Evolutionary conservation across 2,888 invertebrate genomes (phyloP), one percentile per base, ranked within the genome.

Genomic region (Biston betularia): DNA sequence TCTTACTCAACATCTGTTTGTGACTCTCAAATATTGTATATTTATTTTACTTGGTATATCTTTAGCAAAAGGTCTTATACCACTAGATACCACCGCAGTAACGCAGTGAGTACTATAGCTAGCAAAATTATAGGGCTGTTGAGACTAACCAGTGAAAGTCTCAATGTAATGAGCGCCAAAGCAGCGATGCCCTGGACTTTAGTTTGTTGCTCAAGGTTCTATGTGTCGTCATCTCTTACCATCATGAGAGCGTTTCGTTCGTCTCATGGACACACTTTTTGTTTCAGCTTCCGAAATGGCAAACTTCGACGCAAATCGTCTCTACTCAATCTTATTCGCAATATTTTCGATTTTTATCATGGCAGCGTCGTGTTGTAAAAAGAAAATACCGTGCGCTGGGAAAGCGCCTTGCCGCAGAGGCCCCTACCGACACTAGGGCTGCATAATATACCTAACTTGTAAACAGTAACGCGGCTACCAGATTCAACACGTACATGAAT

Each of bases 341-440:
- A 69, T 90, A 44, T 77, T 89, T 50, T 76, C 85, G 2, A 71
- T 86, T 69, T 79, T 89, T 1, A 73, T 85, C 0, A 71, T 77
- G 6, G 72, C 76, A 0, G 84, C 83, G 3, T 76, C 82, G 0
- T 79, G 84, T 53, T 75, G 82, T 61, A 84, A 78, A 67, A 89
- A 80, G 73, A 79, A 60, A 0, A 74, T 89, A 0, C 75, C 87
- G 0, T 90, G 90, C 69, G 4, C 79, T 0, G 90, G 89, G 0
- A 77, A 79, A 8, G 86, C 89, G 0, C 92, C 91, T 0, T 92
- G 91, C 69, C 82, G 82, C 6, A 81, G 91, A 0, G 91, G 90
- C 0, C 87, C 90, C 0, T 88, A 82, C 70, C 79, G 84, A 52
- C 65, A 79, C 55, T 85, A 68, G 44, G 33, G 15, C 50, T 33